phyloP scores from a whole-genome alignment of 1,140 invertebrate genomes.

The Pinna nobilis region DNA sequence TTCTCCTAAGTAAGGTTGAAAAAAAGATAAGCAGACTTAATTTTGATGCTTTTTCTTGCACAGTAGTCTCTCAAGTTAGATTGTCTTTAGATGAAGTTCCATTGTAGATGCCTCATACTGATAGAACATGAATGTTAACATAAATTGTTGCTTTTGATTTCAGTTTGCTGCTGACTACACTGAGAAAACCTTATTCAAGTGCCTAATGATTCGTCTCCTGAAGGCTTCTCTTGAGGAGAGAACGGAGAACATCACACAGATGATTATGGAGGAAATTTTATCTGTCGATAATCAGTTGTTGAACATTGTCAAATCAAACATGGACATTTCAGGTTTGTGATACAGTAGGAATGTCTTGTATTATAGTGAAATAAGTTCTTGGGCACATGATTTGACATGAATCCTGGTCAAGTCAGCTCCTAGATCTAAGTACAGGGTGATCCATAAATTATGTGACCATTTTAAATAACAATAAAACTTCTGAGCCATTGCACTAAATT shows the following conservation, averaged over 20 bases:
- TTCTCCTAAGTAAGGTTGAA: neutral
- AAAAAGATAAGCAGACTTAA: neutral
- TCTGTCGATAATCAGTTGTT: conserved; percentile 86
- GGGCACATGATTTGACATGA: neutral
- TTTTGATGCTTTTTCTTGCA: neutral
- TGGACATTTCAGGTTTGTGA: conserved; percentile 86
- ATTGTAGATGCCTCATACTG: no score
- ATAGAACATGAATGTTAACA: no score
- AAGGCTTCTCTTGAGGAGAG: conserved; percentile 79
- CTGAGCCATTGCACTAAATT: no score
- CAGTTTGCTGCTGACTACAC: conserved; percentile 94
- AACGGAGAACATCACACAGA: conserved; percentile 84
- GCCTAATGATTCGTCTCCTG: conserved; percentile 75
- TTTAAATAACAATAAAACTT: no score
- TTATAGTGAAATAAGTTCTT: no score
- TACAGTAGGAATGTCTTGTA: no score
- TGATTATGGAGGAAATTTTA: conserved; percentile 90
- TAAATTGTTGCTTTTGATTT: conserved; percentile 32
- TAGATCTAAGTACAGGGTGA: no score
- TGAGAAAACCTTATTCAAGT: conserved; percentile 74
- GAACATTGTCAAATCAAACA: conserved; percentile 85
- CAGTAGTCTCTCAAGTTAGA: neutral
- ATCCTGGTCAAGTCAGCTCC: conserved; percentile 32
- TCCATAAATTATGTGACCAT: no score
- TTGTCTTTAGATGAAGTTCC: neutral